phyloP scores from a whole-genome alignment of 1,140 invertebrate species.

The Macrobrachium rosenbergii region DNA sequence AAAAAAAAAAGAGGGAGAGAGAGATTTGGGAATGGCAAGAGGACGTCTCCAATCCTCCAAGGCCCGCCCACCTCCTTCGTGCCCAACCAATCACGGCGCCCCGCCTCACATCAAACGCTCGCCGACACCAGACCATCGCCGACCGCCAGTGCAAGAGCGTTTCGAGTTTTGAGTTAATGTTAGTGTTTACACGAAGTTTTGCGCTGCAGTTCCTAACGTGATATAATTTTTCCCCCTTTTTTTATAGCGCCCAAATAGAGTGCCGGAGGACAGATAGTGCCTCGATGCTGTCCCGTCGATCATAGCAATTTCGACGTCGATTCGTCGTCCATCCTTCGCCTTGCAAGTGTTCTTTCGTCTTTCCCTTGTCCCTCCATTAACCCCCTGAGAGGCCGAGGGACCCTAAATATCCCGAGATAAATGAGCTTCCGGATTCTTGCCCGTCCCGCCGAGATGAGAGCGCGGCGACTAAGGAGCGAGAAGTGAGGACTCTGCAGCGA shows the following conservation, averaged over 20 bases:
- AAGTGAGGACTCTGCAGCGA: not conserved
- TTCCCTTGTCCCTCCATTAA: too few relatives aligned
- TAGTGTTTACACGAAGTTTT: slow-evolving; percentile 62
- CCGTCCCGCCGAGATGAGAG: not conserved
- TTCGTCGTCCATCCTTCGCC: too few relatives aligned
- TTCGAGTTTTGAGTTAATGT: slow-evolving; percentile 63
- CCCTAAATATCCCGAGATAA: slow-evolving; percentile 11
- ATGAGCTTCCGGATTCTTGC: slow-evolving; percentile 50
- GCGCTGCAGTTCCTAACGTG: slow-evolving; percentile 42
- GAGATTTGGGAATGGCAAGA: slow-evolving; percentile 24
- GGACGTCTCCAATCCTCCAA: slow-evolving; percentile 28
- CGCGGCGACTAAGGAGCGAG: not conserved
- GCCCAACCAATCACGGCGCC: slow-evolving; percentile 51
- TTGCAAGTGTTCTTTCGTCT: too few relatives aligned
- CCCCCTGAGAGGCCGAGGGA: not conserved
- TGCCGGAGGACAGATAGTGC: not conserved
- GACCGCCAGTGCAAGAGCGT: slow-evolving; percentile 51
- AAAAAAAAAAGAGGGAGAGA: too few relatives aligned
- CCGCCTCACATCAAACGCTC: slow-evolving; percentile 46
- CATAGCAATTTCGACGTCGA: not conserved
- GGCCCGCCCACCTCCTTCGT: slow-evolving; percentile 48
- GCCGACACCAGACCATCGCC: slow-evolving; percentile 48
- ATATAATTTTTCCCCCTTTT: slow-evolving; percentile 20
- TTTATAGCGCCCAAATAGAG: not conserved
- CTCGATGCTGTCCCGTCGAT: not conserved